Base-by-base conservation (phyloP, 2,888 invertebrate genomes). In the Lithophane leautieri region DNA sequence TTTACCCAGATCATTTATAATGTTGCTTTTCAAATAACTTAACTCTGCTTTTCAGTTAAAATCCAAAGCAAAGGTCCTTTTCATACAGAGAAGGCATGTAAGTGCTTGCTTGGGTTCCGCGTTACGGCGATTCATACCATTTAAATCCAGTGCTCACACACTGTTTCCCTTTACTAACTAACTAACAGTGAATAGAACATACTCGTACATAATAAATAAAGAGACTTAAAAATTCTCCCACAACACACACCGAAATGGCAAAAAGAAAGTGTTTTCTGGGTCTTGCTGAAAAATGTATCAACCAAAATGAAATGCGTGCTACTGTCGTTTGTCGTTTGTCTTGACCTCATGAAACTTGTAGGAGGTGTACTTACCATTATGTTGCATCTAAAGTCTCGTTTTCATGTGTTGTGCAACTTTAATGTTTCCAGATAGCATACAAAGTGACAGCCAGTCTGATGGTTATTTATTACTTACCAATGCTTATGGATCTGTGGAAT, bases 251-350 rank as follows among this genome's bases (percentile, higher is more conserved):
- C 12, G 16, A 56, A 47, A 47, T 40, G 6, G 16, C 40, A 65
- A 14, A 44, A 22, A n/a, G 19, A 25, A n/a, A 34, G 4, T 25
- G 14, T 42, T 65, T 50, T n/a, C 12, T 34, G 73, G 56, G 11
- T 6, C 28, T 42, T 73, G 69, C 50, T 83, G 61, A 79, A 83
- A 76, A 79, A 79, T 73, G 71, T 28, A 83, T 77, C 52, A 73
- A 65, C 28, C 9, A 34, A 75, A 80, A 77, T 80, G 73, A 79
- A 82, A 65, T 47, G 63, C 70, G 50, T 73, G 40, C 47, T 47
- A 40, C 40, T 16, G 47, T 34, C 0, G 7, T 68, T 69, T 42
- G 28, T 70, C 58, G 65, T 83, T 75, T 80, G 65, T 78, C 44
- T 67, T 44, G 34, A 52, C n/a, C 28, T 54, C 60, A 73, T 76